Percentiles rank a stretch among this genome's conserved stretches.
Conservation (phyloP, 2,888 invertebrate genomes). For the Idaea biselata region DNA sequence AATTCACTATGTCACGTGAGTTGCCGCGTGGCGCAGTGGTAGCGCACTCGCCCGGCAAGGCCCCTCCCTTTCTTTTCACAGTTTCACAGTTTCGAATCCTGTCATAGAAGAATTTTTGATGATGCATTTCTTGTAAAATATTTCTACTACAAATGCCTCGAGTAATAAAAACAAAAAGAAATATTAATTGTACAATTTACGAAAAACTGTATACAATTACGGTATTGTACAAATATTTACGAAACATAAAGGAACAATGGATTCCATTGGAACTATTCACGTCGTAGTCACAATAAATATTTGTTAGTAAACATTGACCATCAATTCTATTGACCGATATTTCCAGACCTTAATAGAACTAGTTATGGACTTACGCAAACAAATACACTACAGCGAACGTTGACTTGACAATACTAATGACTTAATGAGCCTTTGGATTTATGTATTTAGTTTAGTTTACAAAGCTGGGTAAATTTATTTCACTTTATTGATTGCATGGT, state of each 20-base stretch:
- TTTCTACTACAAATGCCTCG: too few relatives aligned
- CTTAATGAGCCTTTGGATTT: neutral
- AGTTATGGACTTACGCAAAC: conserved; percentile 9
- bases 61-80: too few relatives aligned
- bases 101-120: too few relatives aligned
- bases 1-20: too few relatives aligned
- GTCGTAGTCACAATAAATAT: conserved; percentile 28
- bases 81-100: too few relatives aligned
- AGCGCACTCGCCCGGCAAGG: too few relatives aligned
- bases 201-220: neutral
- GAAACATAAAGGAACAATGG: neutral
- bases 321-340: conserved; percentile 54
- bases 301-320: conserved; percentile 62
- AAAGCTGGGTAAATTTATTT: neutral
- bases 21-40: too few relatives aligned
- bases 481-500: neutral
- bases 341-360: conserved; percentile 22
- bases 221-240: neutral
- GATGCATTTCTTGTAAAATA: too few relatives aligned
- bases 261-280: conserved; percentile 39
- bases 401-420: neutral
- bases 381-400: too few relatives aligned
- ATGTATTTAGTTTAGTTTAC: neutral
- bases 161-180: too few relatives aligned
- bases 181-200: neutral